Base-by-base conservation (phyloP, 2,888 invertebrate species). In the Apodemia mormo region DNA sequence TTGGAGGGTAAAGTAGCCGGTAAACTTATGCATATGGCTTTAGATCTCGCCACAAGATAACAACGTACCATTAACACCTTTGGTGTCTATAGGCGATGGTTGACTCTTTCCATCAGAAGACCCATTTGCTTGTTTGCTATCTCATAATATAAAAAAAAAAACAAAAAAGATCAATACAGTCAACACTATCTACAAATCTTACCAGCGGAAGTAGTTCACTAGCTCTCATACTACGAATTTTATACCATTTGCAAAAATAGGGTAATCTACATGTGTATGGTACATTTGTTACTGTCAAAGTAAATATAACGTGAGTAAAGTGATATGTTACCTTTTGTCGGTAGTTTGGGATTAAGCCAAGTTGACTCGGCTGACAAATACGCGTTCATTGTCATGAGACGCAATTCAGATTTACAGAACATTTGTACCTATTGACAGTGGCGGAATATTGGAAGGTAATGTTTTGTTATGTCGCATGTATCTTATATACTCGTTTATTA, bases 281-380 rank as follows among this genome's bases (percentile, higher is more conserved):
- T 72, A 78, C 81, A 84, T 85, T 85, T 83, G 81, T 85, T 82
- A 81, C 81, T 84, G 84, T 84, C 85, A 79, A 77, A 79, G 83
- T 79, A 82, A 84, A 85, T 84, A 84, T 82, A 82, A 84, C 79
- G 82, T 81, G 82, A 85, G 86, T 85, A 85, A 84, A 87, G 81
- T 85, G 82, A 85, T 85, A 85, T 83, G 82, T 84, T 84, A 87
- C 86, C 85, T 85, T 83, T 82, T 80, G 81, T 79, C 77, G 79
- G 83, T 81, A 80, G 85, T 85, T 88, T 89, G 89, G 89, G 85
- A 82, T 85, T 80, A 83, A 82, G 89, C 88, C 89, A 89, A 89
- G 82, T 85, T 79, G 82, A 80, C 81, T 79, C 76, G 49, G 78
- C 81, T 83, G 86, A 86, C 86, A 87, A 82, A 84, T 85, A 82